A percentile compares a stretch with the other conserved stretches of the same genome.
Conservation (phyloP, 2,888 invertebrate species). For the Saturnia pavonia region DNA sequence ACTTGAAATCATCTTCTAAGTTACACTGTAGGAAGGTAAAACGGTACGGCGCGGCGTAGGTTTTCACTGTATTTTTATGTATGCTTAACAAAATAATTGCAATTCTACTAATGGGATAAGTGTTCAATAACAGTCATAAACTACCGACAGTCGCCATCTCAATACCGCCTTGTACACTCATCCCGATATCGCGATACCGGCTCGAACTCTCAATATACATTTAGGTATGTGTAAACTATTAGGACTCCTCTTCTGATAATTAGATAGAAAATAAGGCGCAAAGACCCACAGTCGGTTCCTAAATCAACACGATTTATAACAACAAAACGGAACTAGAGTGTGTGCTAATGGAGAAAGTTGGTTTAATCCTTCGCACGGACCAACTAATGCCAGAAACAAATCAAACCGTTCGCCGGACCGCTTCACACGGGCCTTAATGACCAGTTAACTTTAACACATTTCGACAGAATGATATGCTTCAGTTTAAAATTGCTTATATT, state of each 20-base stretch:
- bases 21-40: background rate
- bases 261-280: constrained; percentile 3
- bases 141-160: background rate
- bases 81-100: background rate
- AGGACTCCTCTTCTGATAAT: background rate
- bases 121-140: background rate
- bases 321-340: constrained; percentile 12
- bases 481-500: background rate
- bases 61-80: background rate
- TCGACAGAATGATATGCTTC: background rate
- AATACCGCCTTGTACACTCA: background rate
- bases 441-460: constrained; percentile 16
- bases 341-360: constrained; percentile 52
- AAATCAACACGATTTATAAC: constrained; percentile 59
- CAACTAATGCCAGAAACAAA: constrained; percentile 36
- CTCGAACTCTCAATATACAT: too few species aligned
- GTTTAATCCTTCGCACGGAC: constrained; percentile 11
- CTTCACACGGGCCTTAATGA: constrained; percentile 10
- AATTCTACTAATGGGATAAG: background rate
- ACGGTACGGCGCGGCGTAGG: background rate
- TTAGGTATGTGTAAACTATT: too few species aligned
- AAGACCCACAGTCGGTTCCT: constrained; percentile 26
- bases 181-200: too few species aligned
- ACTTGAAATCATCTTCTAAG: background rate
- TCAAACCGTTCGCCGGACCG: constrained; percentile 29